Evolutionary conservation across 2,888 invertebrate species (phyloP), one percentile per base, ranked within the genome.

Genomic region (Drosophila maculinotata): DNA sequence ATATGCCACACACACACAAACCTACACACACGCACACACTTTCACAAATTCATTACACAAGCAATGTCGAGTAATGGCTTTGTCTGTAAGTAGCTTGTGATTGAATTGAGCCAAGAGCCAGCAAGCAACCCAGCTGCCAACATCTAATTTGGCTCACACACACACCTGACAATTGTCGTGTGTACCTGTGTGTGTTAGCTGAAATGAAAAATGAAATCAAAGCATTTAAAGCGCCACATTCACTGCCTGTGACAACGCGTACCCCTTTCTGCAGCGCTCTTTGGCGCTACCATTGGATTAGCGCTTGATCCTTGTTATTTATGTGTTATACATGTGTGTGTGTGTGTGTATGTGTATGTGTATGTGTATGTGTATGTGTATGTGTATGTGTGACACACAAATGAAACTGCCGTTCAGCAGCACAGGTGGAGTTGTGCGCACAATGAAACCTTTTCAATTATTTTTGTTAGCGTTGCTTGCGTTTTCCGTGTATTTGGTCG

Each of bases 201-300:
- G 58, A 80, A 83, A 87, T 87, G 82, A 83, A 83, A 84, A 84
- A 84, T 87, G 87, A 87, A 87, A 84, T 84, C 83, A 87, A 83
- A 85, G 83, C 73, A 79, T 84, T 87, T 83, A 81, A 84, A 79
- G 83, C 73, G 70, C 64, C 69, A 63, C 83, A 81, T 57, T 79
- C 84, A 73, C 74, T 74, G 63, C n/a, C 68, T 49, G 45, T 65
- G 73, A 79, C 65, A 65, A 35, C 38, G 57, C 36, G 56, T 49
- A 76, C 79, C 84, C 75, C 79, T 72, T 75, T 76, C 17, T 38
- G 59, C 38, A 52, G 57, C 45, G 48, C 59, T 65, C 62, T 44
- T 58, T 57, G 58, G 33, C 39, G 64, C 56, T 72, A 53, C 62
- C 60, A 60, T 67, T 69, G 80, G 80, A 80, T 80, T 75, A 81